A percentile compares a stretch with the other conserved stretches of the same genome.
These are phyloP conservation scores for Bhutanitis thaidina DNA, from an alignment of 2,888 invertebrate species.

Conservation along the genomic window DNA sequence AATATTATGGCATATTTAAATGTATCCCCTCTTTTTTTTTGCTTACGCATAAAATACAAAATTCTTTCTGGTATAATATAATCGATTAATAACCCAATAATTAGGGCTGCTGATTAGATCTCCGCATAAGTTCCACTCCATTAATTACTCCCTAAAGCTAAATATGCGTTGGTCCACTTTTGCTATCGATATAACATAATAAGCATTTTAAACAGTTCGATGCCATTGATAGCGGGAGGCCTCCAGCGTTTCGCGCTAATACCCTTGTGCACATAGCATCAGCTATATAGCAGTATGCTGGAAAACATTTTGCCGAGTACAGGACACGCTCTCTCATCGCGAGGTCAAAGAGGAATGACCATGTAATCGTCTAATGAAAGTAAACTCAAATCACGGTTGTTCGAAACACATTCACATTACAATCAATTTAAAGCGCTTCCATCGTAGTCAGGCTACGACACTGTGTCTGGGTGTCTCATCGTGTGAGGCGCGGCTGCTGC, in stretches of 20 bases:
- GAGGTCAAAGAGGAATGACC: slow-evolving; percentile 77
- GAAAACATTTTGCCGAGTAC: slow-evolving; percentile 40
- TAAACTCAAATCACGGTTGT: slow-evolving; percentile 68
- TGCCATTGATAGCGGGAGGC: slow-evolving; percentile 66
- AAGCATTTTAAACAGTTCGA: slow-evolving; percentile 74
- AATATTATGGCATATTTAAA: too few species aligned
- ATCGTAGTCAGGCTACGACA: slow-evolving; percentile 56
- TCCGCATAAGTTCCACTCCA: slow-evolving; percentile 69
- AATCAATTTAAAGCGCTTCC: slow-evolving; percentile 70
- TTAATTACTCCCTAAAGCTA: slow-evolving; percentile 80
- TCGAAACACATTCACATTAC: slow-evolving; percentile 68
- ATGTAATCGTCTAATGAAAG: slow-evolving; percentile 64
- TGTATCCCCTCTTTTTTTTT: too few species aligned
- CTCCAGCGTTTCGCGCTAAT: slow-evolving; percentile 62
- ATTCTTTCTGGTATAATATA: too few species aligned
- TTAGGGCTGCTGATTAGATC: slow-evolving; percentile 73
- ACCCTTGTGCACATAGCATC: slow-evolving; percentile 50
- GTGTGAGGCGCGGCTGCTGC: slow-evolving; percentile 60
- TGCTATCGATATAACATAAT: slow-evolving; percentile 77
- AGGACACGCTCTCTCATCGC: slow-evolving; percentile 42
- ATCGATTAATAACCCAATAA: slow-evolving; percentile 58
- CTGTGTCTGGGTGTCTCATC: slow-evolving; percentile 56
- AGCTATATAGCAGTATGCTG: slow-evolving; percentile 40
- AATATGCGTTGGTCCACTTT: slow-evolving; percentile 63
- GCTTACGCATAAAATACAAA: too few species aligned